Evolutionary conservation across 1,140 invertebrate species (phyloP).

Genomic region (Musca domestica): DNA sequence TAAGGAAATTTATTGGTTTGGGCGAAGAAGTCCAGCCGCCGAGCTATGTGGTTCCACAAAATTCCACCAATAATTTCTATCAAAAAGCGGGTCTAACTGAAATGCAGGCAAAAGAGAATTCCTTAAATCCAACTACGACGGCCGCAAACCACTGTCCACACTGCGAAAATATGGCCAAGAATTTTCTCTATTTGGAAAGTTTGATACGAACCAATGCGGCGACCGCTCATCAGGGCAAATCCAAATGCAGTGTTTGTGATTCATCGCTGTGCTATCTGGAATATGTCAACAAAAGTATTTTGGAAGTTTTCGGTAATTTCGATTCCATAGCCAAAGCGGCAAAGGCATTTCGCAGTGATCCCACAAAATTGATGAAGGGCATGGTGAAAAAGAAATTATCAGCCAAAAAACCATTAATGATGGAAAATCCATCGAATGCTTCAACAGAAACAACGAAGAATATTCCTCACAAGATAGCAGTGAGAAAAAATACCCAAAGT

Average conservation of each 20-base stretch:
- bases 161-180: slow-evolving; percentile 50
- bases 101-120: slow-evolving; percentile 4
- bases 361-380: neutral
- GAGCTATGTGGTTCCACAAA: slow-evolving; percentile 42
- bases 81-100: slow-evolving; percentile 28
- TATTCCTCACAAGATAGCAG: too few species aligned
- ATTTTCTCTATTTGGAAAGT: slow-evolving; percentile 49
- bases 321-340: slow-evolving; percentile 41
- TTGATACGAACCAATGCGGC: slow-evolving; percentile 44
- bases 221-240: slow-evolving; percentile 17
- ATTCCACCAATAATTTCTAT: slow-evolving; percentile 37
- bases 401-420: slow-evolving; percentile 7
- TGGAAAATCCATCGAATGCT: too few species aligned
- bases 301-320: slow-evolving; percentile 44
- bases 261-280: slow-evolving; percentile 46
- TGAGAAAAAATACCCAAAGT: too few species aligned
- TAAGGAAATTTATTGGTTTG: slow-evolving; percentile 43
- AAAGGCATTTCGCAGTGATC: slow-evolving; percentile 28
- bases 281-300: slow-evolving; percentile 45
- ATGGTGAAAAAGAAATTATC: neutral
- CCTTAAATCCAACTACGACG: slow-evolving; percentile 3
- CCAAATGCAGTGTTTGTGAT: slow-evolving; percentile 39
- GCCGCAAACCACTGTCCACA: slow-evolving; percentile 35
- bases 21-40: slow-evolving; percentile 29
- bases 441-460: too few species aligned